phyloP scores from a whole-genome alignment of 2,113 vertebrate species.

The Paratilapia polleni region DNA sequence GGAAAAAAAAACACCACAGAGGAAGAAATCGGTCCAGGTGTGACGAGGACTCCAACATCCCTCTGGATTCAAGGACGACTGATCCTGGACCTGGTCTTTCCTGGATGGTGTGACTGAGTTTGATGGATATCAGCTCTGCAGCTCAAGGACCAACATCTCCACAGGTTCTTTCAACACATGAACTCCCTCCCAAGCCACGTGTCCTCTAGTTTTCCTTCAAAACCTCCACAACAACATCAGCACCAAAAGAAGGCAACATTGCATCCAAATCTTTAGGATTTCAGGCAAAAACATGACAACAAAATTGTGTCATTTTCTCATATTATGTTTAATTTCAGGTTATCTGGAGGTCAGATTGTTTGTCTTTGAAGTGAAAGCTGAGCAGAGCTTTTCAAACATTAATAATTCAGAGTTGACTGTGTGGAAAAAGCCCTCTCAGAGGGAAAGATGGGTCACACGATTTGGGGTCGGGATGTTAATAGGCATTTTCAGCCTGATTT shows the following conservation, averaged over 20 bases:
- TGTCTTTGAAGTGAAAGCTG: not conserved
- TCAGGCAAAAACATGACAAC: too few relatives aligned
- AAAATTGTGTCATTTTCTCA: too few relatives aligned
- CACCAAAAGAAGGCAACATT: not conserved
- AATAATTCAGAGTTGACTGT: not conserved
- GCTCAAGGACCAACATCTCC: slow-evolving; percentile 22
- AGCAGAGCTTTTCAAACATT: not conserved
- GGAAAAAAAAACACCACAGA: not conserved
- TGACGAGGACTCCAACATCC: not conserved
- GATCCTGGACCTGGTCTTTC: not conserved
- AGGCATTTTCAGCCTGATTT: not conserved
- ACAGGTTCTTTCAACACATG: slow-evolving; percentile 1
- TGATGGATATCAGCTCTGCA: slow-evolving; percentile 22
- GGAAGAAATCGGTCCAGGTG: not conserved
- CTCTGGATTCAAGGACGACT: not conserved
- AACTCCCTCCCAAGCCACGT: not conserved
- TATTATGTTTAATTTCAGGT: not conserved
- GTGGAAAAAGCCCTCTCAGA: not conserved
- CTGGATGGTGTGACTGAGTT: slow-evolving; percentile 11
- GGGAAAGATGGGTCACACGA: not conserved
- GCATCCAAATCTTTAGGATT: too few relatives aligned
- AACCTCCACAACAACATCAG: not conserved
- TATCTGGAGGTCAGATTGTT: not conserved
- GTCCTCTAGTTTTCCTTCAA: not conserved
- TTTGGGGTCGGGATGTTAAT: not conserved